A percentile compares a stretch with the other conserved stretches of the same genome.
Conservation (phyloP, 2,113 vertebrate genomes). For the Promerops cafer region DNA sequence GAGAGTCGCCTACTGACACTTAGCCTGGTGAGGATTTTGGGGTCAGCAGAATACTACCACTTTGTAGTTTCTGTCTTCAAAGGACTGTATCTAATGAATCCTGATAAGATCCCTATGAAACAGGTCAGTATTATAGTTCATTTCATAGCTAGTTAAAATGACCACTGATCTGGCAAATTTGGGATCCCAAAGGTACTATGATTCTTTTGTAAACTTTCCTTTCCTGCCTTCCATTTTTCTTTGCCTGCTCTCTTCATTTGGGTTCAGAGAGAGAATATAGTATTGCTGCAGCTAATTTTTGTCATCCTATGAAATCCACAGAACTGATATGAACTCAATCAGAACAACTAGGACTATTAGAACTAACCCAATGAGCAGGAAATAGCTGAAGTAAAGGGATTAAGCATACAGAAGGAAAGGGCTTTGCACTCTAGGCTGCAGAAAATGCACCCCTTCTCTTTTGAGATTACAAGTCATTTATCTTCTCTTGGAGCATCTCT, state of each 20-base stretch:
- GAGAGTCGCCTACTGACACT: not conserved
- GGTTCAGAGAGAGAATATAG: not conserved
- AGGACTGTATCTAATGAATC: not conserved
- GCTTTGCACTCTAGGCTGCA: not conserved
- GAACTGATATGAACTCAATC: not conserved
- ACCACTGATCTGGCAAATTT: not conserved
- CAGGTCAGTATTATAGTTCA: not conserved
- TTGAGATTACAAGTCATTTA: not conserved
- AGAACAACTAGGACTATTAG: not conserved
- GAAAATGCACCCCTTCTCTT: not conserved
- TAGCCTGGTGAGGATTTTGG: not conserved
- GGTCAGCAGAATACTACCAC: not conserved
- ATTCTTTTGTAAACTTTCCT: not conserved
- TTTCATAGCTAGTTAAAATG: not conserved
- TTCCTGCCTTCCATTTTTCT: not conserved
- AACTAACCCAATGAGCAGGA: not conserved
- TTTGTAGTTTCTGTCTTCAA: not conserved
- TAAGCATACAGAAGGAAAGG: not conserved
- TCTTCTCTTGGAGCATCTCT: not conserved
- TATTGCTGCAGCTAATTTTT: not conserved
- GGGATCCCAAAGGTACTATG: not conserved
- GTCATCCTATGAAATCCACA: not conserved
- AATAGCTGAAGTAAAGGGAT: not conserved
- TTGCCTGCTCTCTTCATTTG: not conserved
- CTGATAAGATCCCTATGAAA: not conserved